Percentiles rank a stretch among this genome's conserved stretches.
Conservation (phyloP, 2,888 invertebrate species). For the Kryphioiulus occultus region DNA sequence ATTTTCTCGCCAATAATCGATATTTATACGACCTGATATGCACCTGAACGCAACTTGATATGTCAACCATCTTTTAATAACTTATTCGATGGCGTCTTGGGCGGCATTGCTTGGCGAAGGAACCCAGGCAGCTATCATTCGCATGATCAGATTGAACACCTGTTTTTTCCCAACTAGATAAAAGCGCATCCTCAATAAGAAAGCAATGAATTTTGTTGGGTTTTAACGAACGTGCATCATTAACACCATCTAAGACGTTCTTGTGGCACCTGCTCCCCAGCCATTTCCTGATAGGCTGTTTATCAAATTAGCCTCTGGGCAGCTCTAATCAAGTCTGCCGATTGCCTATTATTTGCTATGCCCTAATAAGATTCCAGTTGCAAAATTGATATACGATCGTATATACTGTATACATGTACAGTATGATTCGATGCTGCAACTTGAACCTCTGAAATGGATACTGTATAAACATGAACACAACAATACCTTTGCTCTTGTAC, state of each 20-base stretch:
- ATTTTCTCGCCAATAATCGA: conserved; percentile 31
- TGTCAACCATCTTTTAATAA: not conserved
- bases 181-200: not conserved
- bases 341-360: no score
- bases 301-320: not conserved
- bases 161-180: not conserved
- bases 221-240: conserved; percentile 4
- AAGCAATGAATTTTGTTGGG: not conserved
- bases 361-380: no score
- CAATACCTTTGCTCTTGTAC: no score
- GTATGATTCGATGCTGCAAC: no score
- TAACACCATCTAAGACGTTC: not conserved
- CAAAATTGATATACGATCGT: no score
- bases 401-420: no score
- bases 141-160: conserved; percentile 19
- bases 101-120: not conserved
- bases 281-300: not conserved
- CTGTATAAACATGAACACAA: no score
- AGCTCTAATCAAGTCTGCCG: not conserved
- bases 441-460: no score
- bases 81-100: not conserved
- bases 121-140: not conserved
- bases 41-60: conserved; percentile 11
- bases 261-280: not conserved
- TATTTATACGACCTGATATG: not conserved